Conservation (phyloP, 2,797 vertebrate genomes). For the Oreochromis grahami region DNA sequence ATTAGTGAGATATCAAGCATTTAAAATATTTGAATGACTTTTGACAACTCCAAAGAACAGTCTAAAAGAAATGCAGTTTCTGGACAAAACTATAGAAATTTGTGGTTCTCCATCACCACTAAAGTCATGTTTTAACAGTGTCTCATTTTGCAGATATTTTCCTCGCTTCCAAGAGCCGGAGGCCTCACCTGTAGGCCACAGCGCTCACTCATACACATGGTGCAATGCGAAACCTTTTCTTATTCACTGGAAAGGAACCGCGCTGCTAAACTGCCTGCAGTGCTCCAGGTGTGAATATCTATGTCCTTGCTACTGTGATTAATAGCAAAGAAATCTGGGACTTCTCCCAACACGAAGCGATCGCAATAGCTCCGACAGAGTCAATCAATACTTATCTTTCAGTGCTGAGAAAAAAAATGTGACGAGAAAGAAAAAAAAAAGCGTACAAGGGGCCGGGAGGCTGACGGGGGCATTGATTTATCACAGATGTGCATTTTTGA, state of each 20-base stretch:
- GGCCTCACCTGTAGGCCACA: constrained; percentile 63
- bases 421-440: constrained; percentile 49
- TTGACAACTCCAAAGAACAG: not conserved
- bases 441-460: constrained; percentile 28
- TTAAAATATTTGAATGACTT: not conserved
- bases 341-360: constrained; percentile 56
- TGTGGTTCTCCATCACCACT: constrained; percentile 18
- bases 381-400: constrained; percentile 64
- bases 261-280: constrained; percentile 75
- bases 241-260: constrained; percentile 66
- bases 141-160: constrained; percentile 54
- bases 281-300: constrained; percentile 80
- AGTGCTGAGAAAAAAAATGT: constrained; percentile 43
- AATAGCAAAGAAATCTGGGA: constrained; percentile 69
- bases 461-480: constrained; percentile 55
- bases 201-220: constrained; percentile 59
- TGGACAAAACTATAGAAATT: not conserved
- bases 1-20: not conserved
- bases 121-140: constrained; percentile 64
- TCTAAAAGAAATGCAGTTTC: not conserved
- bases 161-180: constrained; percentile 12
- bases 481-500: constrained; percentile 67
- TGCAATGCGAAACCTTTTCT: constrained; percentile 77
- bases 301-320: constrained; percentile 71
- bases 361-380: constrained; percentile 57